Base-by-base conservation (phyloP, 2,888 invertebrate species). In the Diachrysia chrysitis region DNA sequence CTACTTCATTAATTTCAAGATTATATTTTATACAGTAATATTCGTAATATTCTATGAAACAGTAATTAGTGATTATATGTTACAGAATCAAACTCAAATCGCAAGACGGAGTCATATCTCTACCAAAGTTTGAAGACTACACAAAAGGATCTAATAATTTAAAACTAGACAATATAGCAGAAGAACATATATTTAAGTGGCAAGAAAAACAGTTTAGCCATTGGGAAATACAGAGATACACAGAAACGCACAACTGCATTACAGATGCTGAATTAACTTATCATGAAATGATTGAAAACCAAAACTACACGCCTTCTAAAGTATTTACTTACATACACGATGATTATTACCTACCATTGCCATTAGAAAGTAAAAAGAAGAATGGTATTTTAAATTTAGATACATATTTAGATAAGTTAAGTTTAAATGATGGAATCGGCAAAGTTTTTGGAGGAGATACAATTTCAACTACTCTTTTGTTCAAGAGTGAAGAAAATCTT, bases 181-280 rank as follows among this genome's bases (percentile, higher is more conserved):
- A 92, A 65, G 92, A 93, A 76, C 87, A 92, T 66, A 84, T 76
- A 53, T 96, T 98, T 73, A 88, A 89, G 76, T 98, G 98, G 98
- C 98, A 98, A 87, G 96, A 97, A 84, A 98, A 98, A 91, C 88
- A 96, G 0, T 96, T 97, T 67, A 96, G 97, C 74, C 90, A 92
- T 10, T 92, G 91, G 80, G 97, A 98, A 87, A 84, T 95, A 12
- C 94, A 96, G 60, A 95, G 95, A 64, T 97, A 97, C 82, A 89
- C 88, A 1, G 96, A 97, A 46, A 88, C 93, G 48, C 95, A 95
- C 53, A 97, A 97, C 83, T 97, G 97, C 78, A 79, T 92, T 0
- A 96, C 96, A 1, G 96, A 97, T 17, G 83, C 91, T n/a, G 97
- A 97, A 60, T 63, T 90, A 35, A 82, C 81, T 25, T 92, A 93